A percentile compares a stretch with the other conserved stretches of the same genome.
These are phyloP conservation scores for Champsocephalus gunnari DNA, from an alignment of 2,797 vertebrate genomes.

Conservation along the genomic window DNA sequence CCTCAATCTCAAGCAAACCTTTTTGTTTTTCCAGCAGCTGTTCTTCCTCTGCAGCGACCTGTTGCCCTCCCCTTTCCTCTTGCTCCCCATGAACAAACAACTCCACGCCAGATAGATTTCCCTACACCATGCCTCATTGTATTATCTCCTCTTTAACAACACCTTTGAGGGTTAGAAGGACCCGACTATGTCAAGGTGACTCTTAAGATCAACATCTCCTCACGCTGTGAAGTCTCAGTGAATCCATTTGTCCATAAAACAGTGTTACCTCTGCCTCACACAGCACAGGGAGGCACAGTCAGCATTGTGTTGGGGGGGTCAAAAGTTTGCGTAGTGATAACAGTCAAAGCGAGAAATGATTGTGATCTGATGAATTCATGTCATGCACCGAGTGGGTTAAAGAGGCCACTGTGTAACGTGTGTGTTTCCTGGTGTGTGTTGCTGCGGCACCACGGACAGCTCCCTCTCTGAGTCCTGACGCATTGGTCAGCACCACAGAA, in stretches of 20 bases:
- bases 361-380: slow-evolving; percentile 29
- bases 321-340: slow-evolving; percentile 1
- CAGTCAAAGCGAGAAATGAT: slow-evolving; percentile 13
- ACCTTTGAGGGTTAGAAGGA: slow-evolving; percentile 49
- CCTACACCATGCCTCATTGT: slow-evolving; percentile 49
- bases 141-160: slow-evolving; percentile 47
- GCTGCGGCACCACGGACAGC: slow-evolving; percentile 59
- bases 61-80: slow-evolving; percentile 22
- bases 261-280: neutral
- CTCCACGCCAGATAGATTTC: slow-evolving; percentile 53
- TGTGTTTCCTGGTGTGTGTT: neutral
- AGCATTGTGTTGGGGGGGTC: neutral
- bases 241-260: slow-evolving; percentile 47
- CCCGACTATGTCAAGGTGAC: slow-evolving; percentile 50
- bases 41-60: slow-evolving; percentile 36
- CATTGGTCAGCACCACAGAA: slow-evolving; percentile 59
- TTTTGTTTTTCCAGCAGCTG: slow-evolving; percentile 21
- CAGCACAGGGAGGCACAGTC: slow-evolving; percentile 14
- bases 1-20: slow-evolving; percentile 9
- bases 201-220: slow-evolving; percentile 44
- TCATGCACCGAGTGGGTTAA: slow-evolving; percentile 22
- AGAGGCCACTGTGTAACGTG: slow-evolving; percentile 9
- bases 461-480: slow-evolving; percentile 13
- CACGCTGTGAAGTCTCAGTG: slow-evolving; percentile 26
- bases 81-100: slow-evolving; percentile 54